Base-by-base conservation (phyloP, 2,797 vertebrate genomes). In the Oreochromis mossambicus region DNA sequence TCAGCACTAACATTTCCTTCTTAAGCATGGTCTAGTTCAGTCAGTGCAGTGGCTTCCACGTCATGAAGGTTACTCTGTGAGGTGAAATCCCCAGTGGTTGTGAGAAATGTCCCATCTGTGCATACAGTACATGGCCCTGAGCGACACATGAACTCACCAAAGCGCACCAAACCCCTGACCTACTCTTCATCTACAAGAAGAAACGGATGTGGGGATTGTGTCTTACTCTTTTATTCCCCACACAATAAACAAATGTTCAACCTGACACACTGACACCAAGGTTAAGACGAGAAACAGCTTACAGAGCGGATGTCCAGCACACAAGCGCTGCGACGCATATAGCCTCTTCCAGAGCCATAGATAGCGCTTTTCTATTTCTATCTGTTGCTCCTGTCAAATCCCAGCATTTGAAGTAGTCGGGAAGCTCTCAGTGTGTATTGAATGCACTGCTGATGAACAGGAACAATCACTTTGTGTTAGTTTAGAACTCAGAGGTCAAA, bases 191-290 rank as follows among this genome's bases (percentile, higher is more conserved):
- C 84, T 76, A 26, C 8, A 17, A 90, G 88, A 61, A 91, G 91
- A 95, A 95, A 86, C 88, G 91, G 91, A 94, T 93, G 93, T 92
- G 88, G 88, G 21, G 80, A 78, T 79, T 29, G 77, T 70, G 17
- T 79, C 78, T 58, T 29, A 2, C 34, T 81, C 58, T 32, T 17
- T 26, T 17, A 80, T 66, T 46, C 50, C 50, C 7, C 77, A 11
- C 19, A 36, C 58, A 52, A 13, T 58, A 82, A 84, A 55, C 66
- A 77, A 83, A 88, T 3, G 6, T 81, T 78, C 75, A 80, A 85
- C 85, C 12, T 8, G 75, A 86, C 86, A 88, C 79, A 66, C 50
- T 48, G 58, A 63, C 58, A 50, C 10, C 78, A 79, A 73, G 70
- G 46, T 38, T 81, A 78, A 82, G 54, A 82, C 48, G n/a, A 82